phyloP scores from a whole-genome alignment of 2,888 invertebrate genomes.

The Electrophaes corylata region DNA sequence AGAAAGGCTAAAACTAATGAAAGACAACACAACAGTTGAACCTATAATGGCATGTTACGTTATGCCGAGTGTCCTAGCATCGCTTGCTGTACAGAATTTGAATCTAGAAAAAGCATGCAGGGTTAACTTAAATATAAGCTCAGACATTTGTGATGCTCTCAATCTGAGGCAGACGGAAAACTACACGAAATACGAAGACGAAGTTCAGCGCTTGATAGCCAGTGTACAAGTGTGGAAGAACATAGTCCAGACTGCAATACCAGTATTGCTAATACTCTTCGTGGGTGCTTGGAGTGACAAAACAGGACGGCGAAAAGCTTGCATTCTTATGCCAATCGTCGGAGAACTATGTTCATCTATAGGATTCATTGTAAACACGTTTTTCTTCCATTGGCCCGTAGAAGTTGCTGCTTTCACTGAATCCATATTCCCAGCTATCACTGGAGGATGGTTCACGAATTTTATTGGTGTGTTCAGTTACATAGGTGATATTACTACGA shows the following conservation, averaged over 20 bases:
- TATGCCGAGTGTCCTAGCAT: conserved; percentile 86
- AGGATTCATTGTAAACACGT: conserved; percentile 91
- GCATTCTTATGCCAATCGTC: conserved; percentile 91
- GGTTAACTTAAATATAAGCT: conserved; percentile 89
- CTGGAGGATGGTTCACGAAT: conserved; percentile 94
- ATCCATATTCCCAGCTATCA: conserved; percentile 91
- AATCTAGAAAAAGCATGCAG: conserved; percentile 91
- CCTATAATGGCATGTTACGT: conserved; percentile 89
- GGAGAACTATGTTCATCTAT: conserved; percentile 91
- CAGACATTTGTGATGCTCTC: conserved; percentile 89
- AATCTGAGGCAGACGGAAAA: conserved; percentile 88
- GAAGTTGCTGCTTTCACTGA: conserved; percentile 91
- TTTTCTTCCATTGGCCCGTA: conserved; percentile 90
- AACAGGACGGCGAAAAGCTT: conserved; percentile 88
- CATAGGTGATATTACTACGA: conserved; percentile 92
- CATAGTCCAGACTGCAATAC: conserved; percentile 90
- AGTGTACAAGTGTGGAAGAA: conserved; percentile 94
- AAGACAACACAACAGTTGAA: conserved; percentile 87
- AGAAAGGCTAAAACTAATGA: conserved; percentile 66
- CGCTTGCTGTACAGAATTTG: conserved; percentile 90
- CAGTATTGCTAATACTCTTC: conserved; percentile 92
- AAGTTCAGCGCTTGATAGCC: conserved; percentile 89
- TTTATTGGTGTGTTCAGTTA: conserved; percentile 95
- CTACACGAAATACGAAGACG: conserved; percentile 81
- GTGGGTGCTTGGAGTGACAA: conserved; percentile 92